Evolutionary conservation across 2,888 invertebrate species (phyloP), one percentile per base, ranked within the genome.

Genomic region (Frankliniella fusca): DNA sequence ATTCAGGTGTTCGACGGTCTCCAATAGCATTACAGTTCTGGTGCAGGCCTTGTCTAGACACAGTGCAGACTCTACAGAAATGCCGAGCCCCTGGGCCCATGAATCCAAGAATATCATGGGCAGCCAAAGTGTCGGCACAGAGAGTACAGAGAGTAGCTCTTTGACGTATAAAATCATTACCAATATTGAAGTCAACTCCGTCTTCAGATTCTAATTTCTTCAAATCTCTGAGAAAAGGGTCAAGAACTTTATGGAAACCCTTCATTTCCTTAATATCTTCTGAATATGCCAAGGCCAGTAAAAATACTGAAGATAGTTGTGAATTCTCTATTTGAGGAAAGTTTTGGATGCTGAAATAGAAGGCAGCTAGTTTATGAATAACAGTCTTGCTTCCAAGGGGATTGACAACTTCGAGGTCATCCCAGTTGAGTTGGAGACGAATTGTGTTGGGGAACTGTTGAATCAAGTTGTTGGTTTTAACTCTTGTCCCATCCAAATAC

Each of bases 321-420:
- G 54, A 54, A 54, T 54, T 54, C 54, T 54, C 54, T 54, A 54
- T 54, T 54, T 54, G 54, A 54, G 54, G 54, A 54, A 54, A 54
- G 54, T 54, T 54, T 54, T 54, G 54, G n/a, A 85, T 81, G 65
- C 81, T 82, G 70, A 83, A 84, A 79, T 84, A 84, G 48, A 85
- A 84, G 49, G 82, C 82, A 20, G 83, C 84, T 81, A 85, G 49
- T 82, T 84, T 84, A 48, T 85, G 84, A 38, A 84, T 61, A 12
- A 82, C 83, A 28, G 84, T 85, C 80, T 85, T 85, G 7, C 84
- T 84, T 3, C 84, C 84, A 15, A 84, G n/a, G 48, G 84, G 83
- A 81, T 85, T 84, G 3, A 83, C n/a, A n/a, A n/a, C n/a, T n/a
- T n/a, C n/a, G n/a, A n/a, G n/a, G n/a, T n/a, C n/a, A n/a, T n/a